Evolutionary conservation across 1,140 invertebrate genomes (phyloP).

Genomic region (Dreissena polymorpha): DNA sequence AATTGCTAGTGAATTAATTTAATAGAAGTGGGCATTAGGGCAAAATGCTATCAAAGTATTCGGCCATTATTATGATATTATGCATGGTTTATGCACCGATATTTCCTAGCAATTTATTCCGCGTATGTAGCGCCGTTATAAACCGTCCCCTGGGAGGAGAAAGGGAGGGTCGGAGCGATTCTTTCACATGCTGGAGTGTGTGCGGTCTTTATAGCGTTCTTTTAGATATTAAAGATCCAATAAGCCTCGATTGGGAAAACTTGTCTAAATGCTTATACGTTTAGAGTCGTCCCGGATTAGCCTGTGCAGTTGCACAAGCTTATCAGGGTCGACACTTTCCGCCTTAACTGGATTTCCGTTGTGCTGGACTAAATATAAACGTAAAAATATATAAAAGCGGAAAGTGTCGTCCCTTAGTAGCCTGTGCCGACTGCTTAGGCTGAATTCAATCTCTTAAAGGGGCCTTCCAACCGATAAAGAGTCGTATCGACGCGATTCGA

Average conservation of each 20-base stretch:
- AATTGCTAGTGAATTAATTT: conserved; percentile 55
- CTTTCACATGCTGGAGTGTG: background rate
- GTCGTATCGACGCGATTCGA: too few species aligned
- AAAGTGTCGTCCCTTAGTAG: too few species aligned
- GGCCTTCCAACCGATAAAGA: too few species aligned
- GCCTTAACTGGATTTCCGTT: too few species aligned
- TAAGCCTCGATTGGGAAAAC: background rate
- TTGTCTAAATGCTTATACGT: background rate
- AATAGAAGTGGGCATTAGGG: conserved; percentile 46
- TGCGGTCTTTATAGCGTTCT: background rate
- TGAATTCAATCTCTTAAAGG: too few species aligned
- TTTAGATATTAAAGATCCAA: background rate
- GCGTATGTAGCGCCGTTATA: background rate
- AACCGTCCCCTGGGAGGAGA: background rate
- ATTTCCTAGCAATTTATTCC: conserved; percentile 12
- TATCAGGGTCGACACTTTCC: too few species aligned
- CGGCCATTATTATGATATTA: conserved; percentile 45
- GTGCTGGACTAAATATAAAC: too few species aligned
- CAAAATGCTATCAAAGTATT: conserved; percentile 26
- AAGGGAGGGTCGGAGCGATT: background rate
- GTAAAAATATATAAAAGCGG: too few species aligned
- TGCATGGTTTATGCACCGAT: background rate
- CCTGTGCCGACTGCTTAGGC: too few species aligned
- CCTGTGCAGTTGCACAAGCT: too few species aligned
- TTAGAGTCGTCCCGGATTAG: too few species aligned